Evolutionary conservation across 2,113 vertebrate genomes (phyloP), one percentile per base, ranked within the genome.

Genomic region (Theristicus caerulescens): DNA sequence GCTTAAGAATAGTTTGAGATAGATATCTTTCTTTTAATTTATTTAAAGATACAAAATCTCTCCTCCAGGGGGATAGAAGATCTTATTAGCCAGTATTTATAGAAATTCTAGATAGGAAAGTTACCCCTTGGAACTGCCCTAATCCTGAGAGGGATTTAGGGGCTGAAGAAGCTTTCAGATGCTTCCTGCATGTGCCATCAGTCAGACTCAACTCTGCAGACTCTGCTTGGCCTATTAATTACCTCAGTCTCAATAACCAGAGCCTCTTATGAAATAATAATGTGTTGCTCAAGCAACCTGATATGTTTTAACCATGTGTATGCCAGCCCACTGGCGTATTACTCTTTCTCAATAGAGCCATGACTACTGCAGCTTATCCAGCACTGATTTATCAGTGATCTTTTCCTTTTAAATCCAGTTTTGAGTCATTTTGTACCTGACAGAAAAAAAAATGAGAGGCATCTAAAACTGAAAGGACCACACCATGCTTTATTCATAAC

Each of bases 191-290:
- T 26, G 14, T 72, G 40, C 38, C 65, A 81, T 77, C 84, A 52
- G 81, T 55, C 82, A 86, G 59, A 57, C 5, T 93, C 10, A 0
- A 71, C 40, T 85, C 54, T 89, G n/a, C 71, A 92, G 49, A 44
- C 46, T 71, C 49, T 79, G 17, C 59, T 82, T 82, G 55, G 42
- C 58, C 59, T 87, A 51, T 88, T 88, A 85, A 91, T 86, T 94
- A 80, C 85, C n/a, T 94, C 70, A 83, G 16, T 62, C 58, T 82
- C 79, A 77, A 76, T 77, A 95, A 71, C 12, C 40, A 89, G 49
- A 88, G 54, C 40, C 21, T 65, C 70, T 87, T 66, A 92, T 76
- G 51, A 91, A 94, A 94, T 86, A 93, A 92, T 72, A 88, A 92
- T 62, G 2, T 16, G 25, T 65, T 91, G 12, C 44, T 71, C 57